Evolutionary conservation across 2,888 invertebrate genomes (phyloP), one percentile per base, ranked within the genome.

Genomic region (Temnothorax unifasciatus): DNA sequence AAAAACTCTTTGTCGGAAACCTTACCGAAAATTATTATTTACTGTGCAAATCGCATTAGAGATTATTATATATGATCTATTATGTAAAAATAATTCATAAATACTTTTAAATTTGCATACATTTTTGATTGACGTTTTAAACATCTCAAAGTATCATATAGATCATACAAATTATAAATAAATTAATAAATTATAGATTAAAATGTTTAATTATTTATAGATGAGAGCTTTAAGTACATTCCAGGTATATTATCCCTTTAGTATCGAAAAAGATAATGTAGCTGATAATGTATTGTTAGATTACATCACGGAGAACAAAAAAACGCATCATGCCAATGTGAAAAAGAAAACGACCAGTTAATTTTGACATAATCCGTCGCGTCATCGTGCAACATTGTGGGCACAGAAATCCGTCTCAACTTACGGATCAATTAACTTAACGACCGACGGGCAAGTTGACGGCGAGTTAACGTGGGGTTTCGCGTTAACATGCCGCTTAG

Each of bases 341-440:
- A 47, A 47, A 25, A 59, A 59, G 21, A 38, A 13, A 59, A 34
- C 38, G 54, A 21, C 25, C 47, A 34, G 66, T 6, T 50, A 54
- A 47, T 71, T 66, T 29, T 44, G 59, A 21, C 52, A 3, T 50
- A 50, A 50, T 73, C 15, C 61, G 9, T 47, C 74, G 85, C 64
- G 34, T 73, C 57, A 64, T 63, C 71, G 69, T 69, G 84, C 77
- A 81, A 85, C 86, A 74, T 76, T 68, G 84, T 83, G 71, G 59
- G 85, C 57, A 83, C 71, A 75, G 85, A 86, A 89, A 87, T 89
- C 85, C 86, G 84, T 71, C 86, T 90, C 87, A 61, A 69, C 86
- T 90, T 89, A 90, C 89, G 69, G 90, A 91, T 92, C 92, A 89
- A 90, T 92, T 92, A 92, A 90, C 85, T 88, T 90, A 90, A 92